Base-by-base conservation (phyloP, 2,113 vertebrate species). In the Dendrocopos noguchii region DNA sequence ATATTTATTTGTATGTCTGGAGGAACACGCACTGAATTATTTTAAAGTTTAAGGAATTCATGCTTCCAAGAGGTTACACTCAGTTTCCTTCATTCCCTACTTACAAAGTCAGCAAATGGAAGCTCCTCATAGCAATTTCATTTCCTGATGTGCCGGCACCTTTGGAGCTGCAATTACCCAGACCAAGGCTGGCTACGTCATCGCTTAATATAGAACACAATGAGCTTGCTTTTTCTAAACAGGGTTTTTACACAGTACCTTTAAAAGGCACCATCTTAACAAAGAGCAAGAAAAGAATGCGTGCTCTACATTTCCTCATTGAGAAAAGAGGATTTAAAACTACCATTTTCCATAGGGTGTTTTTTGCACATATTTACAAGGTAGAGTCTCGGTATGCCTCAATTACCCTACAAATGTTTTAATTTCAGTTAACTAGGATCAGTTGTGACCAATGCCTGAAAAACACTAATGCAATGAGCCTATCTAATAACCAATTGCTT, bases 121-220 rank as follows among this genome's bases (percentile, higher is more conserved):
- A 76, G 42, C 66, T 85, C 76, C 84, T 80, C 55, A 14, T 1
- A 29, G 60, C 57, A 70, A 53, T 25, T 85, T 61, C 33, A 88
- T 80, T 88, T 95, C 89, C 89, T 87, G 79, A 83, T 10, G 6
- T 29, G 47, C n/a, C 33, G 22, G 65, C 57, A 83, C 50, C 91
- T 80, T 82, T 7, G 67, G 75, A 85, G 91, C 87, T 78, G 65
- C 89, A 82, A 75, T 92, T 87, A 94, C 71, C 71, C 78, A 61
- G 46, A 15, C 63, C 79, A 59, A 50, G 68, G 28, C 87, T 36
- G 79, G 52, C 87, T 64, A 87, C 72, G 42, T 91, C 93, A 93
- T 36, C 2, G 36, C 89, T 93, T 82, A 96, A 95, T 85, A 94
- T 87, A 95, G 94, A 92, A 85, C 75, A 87, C 73, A 89, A 85